Percentiles rank a stretch among this genome's conserved stretches.
These are phyloP conservation scores for Neomonachus schauinslandi DNA, from an alignment of 2,113 vertebrate species.

Conservation along the genomic window DNA sequence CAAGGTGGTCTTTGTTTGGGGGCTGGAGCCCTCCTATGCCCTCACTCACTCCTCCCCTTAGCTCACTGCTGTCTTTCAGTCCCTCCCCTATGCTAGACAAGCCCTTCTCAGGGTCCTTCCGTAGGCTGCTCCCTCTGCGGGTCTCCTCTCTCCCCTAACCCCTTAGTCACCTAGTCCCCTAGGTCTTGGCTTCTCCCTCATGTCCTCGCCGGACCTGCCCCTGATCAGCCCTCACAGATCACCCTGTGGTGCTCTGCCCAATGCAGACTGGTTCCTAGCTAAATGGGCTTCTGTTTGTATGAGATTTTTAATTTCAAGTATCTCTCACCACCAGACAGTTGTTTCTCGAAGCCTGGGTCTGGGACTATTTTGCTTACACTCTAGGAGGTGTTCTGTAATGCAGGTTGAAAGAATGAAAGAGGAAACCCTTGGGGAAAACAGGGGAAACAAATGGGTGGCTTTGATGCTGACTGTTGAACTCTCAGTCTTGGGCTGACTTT, in stretches of 20 bases:
- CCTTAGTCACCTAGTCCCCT: background rate
- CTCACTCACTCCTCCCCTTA: too few relatives aligned
- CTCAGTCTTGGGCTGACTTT: background rate
- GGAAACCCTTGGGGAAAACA: background rate
- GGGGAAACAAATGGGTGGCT: background rate
- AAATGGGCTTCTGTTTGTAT: background rate
- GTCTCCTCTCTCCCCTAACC: background rate
- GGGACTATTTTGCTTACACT: background rate
- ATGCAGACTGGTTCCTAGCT: background rate
- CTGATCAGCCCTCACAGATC: background rate
- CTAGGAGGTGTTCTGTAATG: background rate
- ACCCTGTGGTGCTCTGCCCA: background rate
- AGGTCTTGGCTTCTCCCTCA: background rate
- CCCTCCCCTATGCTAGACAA: fast-evolving
- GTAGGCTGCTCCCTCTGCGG: background rate
- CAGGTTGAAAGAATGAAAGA: background rate
- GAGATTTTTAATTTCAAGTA: background rate
- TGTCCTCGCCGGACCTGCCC: background rate
- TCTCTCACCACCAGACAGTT: background rate
- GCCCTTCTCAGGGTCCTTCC: background rate
- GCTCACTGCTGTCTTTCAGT: too few relatives aligned
- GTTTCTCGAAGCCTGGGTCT: background rate
- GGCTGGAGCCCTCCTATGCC: too few relatives aligned
- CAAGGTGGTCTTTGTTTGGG: background rate
- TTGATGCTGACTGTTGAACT: background rate